Conservation (phyloP, 2,888 invertebrate species). For the Tenthredo livida region DNA sequence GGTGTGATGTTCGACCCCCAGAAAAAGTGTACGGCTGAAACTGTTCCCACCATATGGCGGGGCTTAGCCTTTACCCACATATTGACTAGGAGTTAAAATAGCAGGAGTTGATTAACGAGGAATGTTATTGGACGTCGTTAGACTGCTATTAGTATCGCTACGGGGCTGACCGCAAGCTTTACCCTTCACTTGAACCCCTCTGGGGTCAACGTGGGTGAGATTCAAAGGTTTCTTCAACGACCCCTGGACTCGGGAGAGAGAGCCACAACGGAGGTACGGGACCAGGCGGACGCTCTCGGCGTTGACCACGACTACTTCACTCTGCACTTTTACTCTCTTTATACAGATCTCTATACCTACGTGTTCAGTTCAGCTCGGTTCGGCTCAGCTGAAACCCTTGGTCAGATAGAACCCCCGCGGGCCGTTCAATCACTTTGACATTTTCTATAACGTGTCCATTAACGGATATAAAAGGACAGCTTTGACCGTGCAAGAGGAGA, state of each 20-base stretch:
- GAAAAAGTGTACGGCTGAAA: no score
- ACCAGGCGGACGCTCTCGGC: neutral
- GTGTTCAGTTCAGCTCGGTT: neutral
- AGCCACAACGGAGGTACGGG: neutral
- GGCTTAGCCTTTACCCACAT: neutral
- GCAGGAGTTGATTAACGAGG: slow-evolving; percentile 60
- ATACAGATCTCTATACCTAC: neutral
- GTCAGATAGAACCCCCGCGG: neutral
- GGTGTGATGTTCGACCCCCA: no score
- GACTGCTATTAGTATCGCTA: slow-evolving; percentile 53
- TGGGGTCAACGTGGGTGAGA: neutral
- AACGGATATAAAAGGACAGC: neutral
- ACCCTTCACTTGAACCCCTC: slow-evolving; percentile 49
- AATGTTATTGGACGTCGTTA: slow-evolving; percentile 58
- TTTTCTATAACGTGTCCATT: slow-evolving; percentile 20
- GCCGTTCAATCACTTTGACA: neutral
- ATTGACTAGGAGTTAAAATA: slow-evolving; percentile 56
- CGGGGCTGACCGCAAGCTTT: slow-evolving; percentile 58
- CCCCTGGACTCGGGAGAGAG: neutral
- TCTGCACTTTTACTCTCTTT: neutral
- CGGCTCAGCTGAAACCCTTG: neutral
- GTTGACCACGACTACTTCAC: neutral
- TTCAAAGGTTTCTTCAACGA: slow-evolving; percentile 21
- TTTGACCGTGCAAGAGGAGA: neutral
- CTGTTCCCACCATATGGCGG: no score